Evolutionary conservation across 2,113 vertebrate genomes (phyloP).

Genomic region (Atrichornis clamosus): DNA sequence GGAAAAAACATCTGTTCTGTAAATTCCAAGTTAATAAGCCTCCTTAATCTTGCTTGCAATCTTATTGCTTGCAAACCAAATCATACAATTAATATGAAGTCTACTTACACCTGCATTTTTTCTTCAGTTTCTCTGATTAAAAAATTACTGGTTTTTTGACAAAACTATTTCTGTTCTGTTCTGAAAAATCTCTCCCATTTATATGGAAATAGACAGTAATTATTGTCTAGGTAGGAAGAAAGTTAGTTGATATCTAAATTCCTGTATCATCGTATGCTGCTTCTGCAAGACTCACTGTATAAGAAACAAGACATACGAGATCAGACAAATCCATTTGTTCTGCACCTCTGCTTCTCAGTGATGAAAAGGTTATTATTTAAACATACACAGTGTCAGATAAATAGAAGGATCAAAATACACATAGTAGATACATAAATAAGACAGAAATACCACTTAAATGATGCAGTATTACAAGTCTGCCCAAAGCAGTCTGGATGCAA

Average conservation of each 20-base stretch:
- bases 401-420: not conserved
- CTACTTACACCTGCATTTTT: not conserved
- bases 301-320: not conserved
- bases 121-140: not conserved
- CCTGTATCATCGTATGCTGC: not conserved
- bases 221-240: not conserved
- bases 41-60: too few relatives aligned
- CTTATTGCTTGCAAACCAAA: not conserved
- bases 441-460: not conserved
- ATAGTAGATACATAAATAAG: not conserved
- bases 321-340: not conserved
- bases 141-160: not conserved
- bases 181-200: not conserved
- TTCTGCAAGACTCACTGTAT: not conserved
- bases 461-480: not conserved
- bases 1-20: not conserved
- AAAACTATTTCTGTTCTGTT: not conserved
- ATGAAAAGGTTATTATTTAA: not conserved
- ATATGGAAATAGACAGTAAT: not conserved
- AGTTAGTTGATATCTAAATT: not conserved
- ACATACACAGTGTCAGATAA: not conserved
- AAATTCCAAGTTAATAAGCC: not conserved
- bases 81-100: not conserved
- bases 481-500: not conserved
- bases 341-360: not conserved